Base-by-base conservation (phyloP, 2,797 vertebrate genomes). In the Erethizon dorsatum region DNA sequence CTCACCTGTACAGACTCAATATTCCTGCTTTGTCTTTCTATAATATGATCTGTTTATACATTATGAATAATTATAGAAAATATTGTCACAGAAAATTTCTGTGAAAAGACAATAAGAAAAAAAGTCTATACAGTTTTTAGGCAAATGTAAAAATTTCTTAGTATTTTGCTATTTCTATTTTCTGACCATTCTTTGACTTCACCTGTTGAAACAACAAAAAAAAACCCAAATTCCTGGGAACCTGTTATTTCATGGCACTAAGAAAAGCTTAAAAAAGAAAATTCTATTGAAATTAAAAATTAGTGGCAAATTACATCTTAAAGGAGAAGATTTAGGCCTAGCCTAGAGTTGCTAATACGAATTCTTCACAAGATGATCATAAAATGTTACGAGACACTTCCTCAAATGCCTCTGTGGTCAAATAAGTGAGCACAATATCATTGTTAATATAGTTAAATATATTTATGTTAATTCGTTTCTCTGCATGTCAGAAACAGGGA, bases 221-320 rank as follows among this genome's bases (percentile, higher is more conserved):
- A 41, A 67, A n/a, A 17, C 5, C 5, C 6, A 73, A 22, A 50
- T 20, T 69, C 20, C 7, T 88, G 14, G 13, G 2, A n/a, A 91
- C 52, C 56, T 69, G 12, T 59, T 88, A 4, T n/a, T 37, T 5
- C 13, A 61, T 41, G 41, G 2, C 17, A 79, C 13, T 89, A 6
- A 63, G 59, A 82, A 84, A 13, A 65, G 20, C 41, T 14, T 14
- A 9, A 22, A 79, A 87, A 82, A 73, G 22, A 47, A 92, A 90
- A 22, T 83, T 88, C 12, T 41, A 26, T 54, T 71, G 13, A 78
- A 88, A 82, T 80, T 95, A 92, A 88, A 92, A 56, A 33, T 52
- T 52, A 33, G 37, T 45, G 28, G 22, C 45, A 92, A 78, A 87
- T 83, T 71, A 57, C 6, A 71, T 57, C 6, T 61, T 73, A 56